Conservation (phyloP, 1,140 invertebrate species). For the Samia ricini region DNA sequence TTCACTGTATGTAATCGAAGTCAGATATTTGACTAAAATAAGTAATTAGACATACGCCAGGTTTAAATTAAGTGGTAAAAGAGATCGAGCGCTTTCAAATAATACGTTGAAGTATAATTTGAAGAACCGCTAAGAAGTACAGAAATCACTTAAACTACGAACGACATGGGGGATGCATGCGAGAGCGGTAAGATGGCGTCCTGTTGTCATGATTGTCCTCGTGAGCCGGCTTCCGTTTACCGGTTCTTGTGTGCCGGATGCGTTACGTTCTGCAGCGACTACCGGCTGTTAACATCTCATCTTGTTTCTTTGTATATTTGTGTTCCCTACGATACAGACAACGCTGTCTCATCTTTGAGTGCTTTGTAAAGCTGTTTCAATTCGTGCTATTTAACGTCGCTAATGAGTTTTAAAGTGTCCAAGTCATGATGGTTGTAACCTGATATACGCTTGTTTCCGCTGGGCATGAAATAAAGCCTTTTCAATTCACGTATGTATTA, state of each 20-base stretch:
- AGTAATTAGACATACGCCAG: too few species aligned
- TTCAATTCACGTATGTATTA: too few species aligned
- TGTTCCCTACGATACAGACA: slow-evolving; percentile 18
- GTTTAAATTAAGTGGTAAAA: too few species aligned
- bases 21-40: too few species aligned
- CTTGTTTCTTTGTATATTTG: slow-evolving; percentile 29
- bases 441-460: too few species aligned
- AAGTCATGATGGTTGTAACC: too few species aligned
- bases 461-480: too few species aligned
- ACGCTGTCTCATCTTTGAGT: not conserved
- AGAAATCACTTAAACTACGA: slow-evolving; percentile 7
- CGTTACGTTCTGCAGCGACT: slow-evolving; percentile 34
- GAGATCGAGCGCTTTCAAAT: too few species aligned
- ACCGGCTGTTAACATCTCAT: slow-evolving; percentile 32
- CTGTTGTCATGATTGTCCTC: slow-evolving; percentile 36
- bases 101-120: not conserved
- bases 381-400: too few species aligned
- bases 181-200: slow-evolving; percentile 29
- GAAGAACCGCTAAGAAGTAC: not conserved
- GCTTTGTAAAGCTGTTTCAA: not conserved
- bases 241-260: slow-evolving; percentile 40
- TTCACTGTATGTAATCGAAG: too few species aligned
- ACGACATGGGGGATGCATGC: slow-evolving; percentile 20
- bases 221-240: slow-evolving; percentile 37
- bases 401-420: too few species aligned